Percentiles rank a stretch among this genome's conserved stretches.
phyloP scores from a whole-genome alignment of 2,797 vertebrate species.

The Anguilla pacifica region DNA sequence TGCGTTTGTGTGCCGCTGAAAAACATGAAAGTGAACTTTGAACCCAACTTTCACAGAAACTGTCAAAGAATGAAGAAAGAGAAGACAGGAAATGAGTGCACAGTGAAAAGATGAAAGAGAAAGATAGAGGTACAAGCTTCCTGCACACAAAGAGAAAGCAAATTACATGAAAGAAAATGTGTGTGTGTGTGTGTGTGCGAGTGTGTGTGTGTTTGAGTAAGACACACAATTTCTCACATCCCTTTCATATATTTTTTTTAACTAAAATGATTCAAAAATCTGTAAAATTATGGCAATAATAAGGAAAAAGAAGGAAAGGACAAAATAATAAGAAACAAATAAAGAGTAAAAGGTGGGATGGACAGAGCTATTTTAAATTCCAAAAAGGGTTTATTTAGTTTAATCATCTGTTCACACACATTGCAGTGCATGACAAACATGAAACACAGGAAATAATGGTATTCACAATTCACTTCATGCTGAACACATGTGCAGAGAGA shows the following conservation, averaged over 20 bases:
- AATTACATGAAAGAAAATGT: constrained; percentile 18
- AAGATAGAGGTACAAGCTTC: constrained; percentile 26
- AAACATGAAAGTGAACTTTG: neutral
- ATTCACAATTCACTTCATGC: neutral
- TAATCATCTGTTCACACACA: no score
- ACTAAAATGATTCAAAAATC: neutral
- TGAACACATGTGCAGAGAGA: neutral
- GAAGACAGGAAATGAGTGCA: constrained; percentile 31
- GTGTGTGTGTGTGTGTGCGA: neutral
- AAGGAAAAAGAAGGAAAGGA: neutral
- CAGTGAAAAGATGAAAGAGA: constrained; percentile 19
- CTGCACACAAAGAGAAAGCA: constrained; percentile 17
- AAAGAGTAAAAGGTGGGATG: neutral
- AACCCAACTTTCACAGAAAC: neutral
- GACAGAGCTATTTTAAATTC: neutral
- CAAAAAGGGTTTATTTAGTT: neutral
- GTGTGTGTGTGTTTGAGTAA: neutral
- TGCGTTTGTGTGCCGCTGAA: neutral
- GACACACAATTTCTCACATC: neutral
- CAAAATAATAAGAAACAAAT: neutral
- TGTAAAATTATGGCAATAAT: neutral
- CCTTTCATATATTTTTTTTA: neutral
- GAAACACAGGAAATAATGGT: neutral
- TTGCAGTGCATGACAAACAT: neutral
- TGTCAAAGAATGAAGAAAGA: neutral